A percentile compares a stretch with the other conserved stretches of the same genome.
phyloP scores from a whole-genome alignment of 2,888 invertebrate species.

The Mythimna pallens region DNA sequence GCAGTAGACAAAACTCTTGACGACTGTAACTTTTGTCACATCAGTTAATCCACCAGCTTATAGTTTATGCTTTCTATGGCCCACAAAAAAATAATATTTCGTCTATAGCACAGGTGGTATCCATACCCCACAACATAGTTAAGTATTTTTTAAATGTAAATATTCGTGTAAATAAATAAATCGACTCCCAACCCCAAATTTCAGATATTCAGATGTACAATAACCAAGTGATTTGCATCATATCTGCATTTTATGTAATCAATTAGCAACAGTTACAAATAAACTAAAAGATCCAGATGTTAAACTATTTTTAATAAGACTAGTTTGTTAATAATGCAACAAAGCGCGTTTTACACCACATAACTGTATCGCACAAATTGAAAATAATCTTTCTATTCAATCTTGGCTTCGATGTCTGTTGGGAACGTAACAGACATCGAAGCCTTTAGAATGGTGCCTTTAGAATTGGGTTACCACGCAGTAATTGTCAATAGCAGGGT shows the following conservation, averaged over 20 bases:
- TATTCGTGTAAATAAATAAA: too few relatives aligned
- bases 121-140: neutral
- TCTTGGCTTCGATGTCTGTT: neutral
- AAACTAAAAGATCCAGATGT: neutral
- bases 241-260: conserved; percentile 10
- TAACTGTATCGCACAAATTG: neutral
- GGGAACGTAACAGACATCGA: too few relatives aligned
- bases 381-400: neutral
- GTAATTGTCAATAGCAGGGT: neutral
- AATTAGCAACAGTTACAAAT: neutral
- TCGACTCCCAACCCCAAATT: neutral
- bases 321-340: neutral
- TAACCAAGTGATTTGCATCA: conserved; percentile 15
- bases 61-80: neutral
- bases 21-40: too few relatives aligned
- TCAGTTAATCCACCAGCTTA: too few relatives aligned
- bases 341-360: neutral
- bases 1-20: too few relatives aligned
- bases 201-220: neutral
- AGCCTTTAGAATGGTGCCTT: too few relatives aligned
- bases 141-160: too few relatives aligned
- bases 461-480: neutral
- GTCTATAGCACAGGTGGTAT: neutral
- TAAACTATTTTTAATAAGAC: conserved; percentile 2
- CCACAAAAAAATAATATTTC: neutral